phyloP scores from a whole-genome alignment of 2,888 invertebrate genomes.

The Morpho helenor region DNA sequence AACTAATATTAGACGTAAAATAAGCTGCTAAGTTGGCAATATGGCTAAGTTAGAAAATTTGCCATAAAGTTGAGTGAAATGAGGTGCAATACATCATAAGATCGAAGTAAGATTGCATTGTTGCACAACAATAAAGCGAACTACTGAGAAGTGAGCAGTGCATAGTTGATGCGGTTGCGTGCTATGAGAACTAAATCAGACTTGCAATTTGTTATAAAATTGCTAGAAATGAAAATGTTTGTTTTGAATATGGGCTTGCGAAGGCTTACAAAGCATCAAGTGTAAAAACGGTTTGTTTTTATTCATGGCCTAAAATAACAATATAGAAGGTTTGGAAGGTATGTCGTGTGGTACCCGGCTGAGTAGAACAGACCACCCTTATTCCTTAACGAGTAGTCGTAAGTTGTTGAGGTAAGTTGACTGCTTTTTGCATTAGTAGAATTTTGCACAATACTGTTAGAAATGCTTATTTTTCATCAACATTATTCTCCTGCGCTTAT shows the following conservation, averaged over 20 bases:
- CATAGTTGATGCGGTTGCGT: constrained; percentile 65
- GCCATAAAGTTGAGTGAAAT: constrained; percentile 56
- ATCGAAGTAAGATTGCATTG: constrained; percentile 68
- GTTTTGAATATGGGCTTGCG: constrained; percentile 1
- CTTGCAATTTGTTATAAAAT: constrained; percentile 59
- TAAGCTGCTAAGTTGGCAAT: constrained; percentile 52
- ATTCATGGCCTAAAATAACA: too few species aligned
- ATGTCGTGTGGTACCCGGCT: too few species aligned
- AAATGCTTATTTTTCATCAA: too few species aligned
- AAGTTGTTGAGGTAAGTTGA: too few species aligned
- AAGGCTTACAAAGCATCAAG: too few species aligned
- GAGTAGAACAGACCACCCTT: too few species aligned
- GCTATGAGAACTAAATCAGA: constrained; percentile 68
- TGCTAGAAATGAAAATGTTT: constrained; percentile 28
- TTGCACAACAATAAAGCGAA: constrained; percentile 58
- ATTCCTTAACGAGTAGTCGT: too few species aligned
- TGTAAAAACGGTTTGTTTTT: too few species aligned
- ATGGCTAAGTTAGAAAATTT: constrained; percentile 39
- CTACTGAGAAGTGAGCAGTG: constrained; percentile 55
- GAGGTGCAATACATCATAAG: constrained; percentile 66
- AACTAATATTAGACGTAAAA: constrained; percentile 68
- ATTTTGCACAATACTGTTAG: too few species aligned
- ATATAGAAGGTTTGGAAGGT: too few species aligned
- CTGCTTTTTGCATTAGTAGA: too few species aligned
- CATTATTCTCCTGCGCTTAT: too few species aligned